Evolutionary conservation across 2,797 vertebrate species (phyloP).

Genomic region (Tangara arthus): DNA sequence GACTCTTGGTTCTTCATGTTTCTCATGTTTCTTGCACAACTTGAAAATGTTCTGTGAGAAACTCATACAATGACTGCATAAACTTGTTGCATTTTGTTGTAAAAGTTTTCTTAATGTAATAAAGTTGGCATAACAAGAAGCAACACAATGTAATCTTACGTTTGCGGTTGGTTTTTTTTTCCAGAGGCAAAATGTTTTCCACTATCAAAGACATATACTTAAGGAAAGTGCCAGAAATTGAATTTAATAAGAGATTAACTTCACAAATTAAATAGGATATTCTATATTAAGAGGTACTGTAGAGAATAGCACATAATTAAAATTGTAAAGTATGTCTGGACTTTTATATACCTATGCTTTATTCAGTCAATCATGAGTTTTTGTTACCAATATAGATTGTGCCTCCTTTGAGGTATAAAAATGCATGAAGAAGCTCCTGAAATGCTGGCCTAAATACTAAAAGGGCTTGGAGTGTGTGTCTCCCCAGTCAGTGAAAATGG

Average conservation of each 20-base stretch:
- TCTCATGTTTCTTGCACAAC: not conserved
- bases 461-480: not conserved
- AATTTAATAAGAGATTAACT: not conserved
- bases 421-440: not conserved
- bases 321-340: not conserved
- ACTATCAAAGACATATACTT: not conserved
- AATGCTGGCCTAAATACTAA: not conserved
- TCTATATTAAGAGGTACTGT: not conserved
- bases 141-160: fast-evolving
- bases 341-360: not conserved
- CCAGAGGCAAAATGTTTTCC: not conserved
- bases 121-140: not conserved
- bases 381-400: not conserved
- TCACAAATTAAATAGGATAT: not conserved
- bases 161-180: not conserved
- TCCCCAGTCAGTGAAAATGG: not conserved
- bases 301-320: not conserved
- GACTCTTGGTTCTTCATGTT: not conserved
- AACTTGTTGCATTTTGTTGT: conserved; percentile 19
- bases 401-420: not conserved
- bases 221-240: not conserved
- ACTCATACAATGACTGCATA: not conserved
- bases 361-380: not conserved
- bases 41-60: not conserved
- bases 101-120: not conserved